Evolutionary conservation across 37 sponge, comb jelly and placozoan species (phyloP), one percentile per base, ranked within the genome.

Genomic region (Halisarca cf. caerulea): DNA sequence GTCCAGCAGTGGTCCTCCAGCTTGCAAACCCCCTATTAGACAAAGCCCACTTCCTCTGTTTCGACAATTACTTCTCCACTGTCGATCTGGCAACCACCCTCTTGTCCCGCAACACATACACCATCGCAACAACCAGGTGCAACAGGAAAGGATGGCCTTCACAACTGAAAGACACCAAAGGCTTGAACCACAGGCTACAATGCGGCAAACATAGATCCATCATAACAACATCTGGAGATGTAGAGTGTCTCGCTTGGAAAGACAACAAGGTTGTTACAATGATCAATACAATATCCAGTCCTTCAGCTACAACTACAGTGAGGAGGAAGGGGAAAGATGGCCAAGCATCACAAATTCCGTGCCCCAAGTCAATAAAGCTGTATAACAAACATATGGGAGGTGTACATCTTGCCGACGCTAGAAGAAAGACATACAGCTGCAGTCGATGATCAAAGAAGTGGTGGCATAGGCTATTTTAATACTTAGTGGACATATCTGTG

Each of bases 321-420:
- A 17, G 11, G 17, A 55, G 57, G 17, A 55, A 55, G 57, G 17
- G 17, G 11, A 55, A 55, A 17, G 57, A 55, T 55, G 57, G 57
- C 57, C 11, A 11, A 20, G 17, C 17, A 55, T 11, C 17, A 17
- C 17, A 55, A 20, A 17, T 55, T 20, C 17, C 11, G 11, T 55
- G 57, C 57, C 86, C 86, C 1, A 1, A 1, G 28, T 23, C 58
- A 17, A 35, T 83, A 9, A 55, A 57, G 7, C 27, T 39, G 5
- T 87, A 81, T 44, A 69, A 81, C 21, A 80, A 70, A 44, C 58
- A 72, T 75, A 87, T 87, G 82, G 74, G 82, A 7, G 87, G 87
- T 40, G 86, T 86, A 15, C 80, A 86, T 41, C 32, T 8, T 21
- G 57, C 32, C 7, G 87, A 87, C 61, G 42, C 38, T 11, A 28